Percentiles rank a stretch among this genome's conserved stretches.
Evolutionary conservation across 2,797 vertebrate genomes (phyloP).

Genomic region (Propithecus perrieri): DNA sequence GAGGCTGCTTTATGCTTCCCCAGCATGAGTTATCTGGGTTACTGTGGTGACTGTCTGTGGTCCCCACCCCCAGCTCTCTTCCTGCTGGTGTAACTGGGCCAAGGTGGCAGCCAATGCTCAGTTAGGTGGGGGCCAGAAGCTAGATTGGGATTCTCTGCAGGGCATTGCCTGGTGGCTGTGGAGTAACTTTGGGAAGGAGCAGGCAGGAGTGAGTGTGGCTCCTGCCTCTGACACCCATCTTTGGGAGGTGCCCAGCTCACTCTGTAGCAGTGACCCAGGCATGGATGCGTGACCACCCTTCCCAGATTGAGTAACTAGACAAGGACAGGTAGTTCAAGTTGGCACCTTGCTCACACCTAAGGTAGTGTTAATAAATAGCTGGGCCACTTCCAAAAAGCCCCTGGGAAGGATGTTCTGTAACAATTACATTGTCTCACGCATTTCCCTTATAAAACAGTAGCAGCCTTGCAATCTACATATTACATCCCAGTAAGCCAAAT

Average conservation of each 20-base stretch:
- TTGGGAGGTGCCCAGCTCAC: not conserved
- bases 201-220: not conserved
- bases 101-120: not conserved
- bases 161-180: not conserved
- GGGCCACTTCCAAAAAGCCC: not conserved
- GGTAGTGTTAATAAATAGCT: not conserved
- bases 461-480: not conserved
- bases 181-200: not conserved
- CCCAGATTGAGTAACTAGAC: not conserved
- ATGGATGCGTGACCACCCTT: not conserved
- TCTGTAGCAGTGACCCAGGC: not conserved
- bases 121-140: not conserved
- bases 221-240: not conserved
- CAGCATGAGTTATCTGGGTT: not conserved
- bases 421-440: not conserved
- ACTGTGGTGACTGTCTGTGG: not conserved
- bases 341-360: not conserved
- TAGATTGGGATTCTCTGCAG: not conserved
- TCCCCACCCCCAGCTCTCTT: not conserved
- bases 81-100: not conserved
- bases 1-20: not conserved
- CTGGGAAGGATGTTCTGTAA: not conserved
- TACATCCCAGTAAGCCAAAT: not conserved
- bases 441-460: not conserved
- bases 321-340: not conserved